Percentiles rank a stretch among this genome's conserved stretches.
Evolutionary conservation across 2,797 vertebrate species (phyloP).

Genomic region (Pangasius mekongensis): DNA sequence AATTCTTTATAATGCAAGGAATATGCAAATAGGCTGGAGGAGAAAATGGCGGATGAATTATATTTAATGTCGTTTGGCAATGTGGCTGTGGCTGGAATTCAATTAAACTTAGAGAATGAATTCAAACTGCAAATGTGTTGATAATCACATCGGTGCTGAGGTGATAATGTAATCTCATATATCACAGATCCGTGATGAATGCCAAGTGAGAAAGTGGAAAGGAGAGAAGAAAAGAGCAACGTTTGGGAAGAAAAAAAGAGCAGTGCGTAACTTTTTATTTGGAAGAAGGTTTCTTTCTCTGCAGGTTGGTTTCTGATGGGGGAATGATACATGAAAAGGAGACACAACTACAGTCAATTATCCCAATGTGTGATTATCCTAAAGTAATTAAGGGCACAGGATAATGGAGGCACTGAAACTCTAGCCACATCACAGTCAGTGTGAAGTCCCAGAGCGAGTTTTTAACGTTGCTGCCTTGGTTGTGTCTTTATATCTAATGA

Average conservation of each 20-base stretch:
- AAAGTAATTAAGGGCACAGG: slow-evolving; percentile 83
- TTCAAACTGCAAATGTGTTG: slow-evolving; percentile 42
- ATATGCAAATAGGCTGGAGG: neutral
- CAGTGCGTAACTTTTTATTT: slow-evolving; percentile 61
- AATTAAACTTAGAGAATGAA: slow-evolving; percentile 37
- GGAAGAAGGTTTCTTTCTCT: slow-evolving; percentile 65
- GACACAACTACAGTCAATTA: slow-evolving; percentile 77
- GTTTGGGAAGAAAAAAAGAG: slow-evolving; percentile 57
- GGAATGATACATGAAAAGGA: slow-evolving; percentile 76
- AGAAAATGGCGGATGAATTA: slow-evolving; percentile 22
- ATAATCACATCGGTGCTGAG: slow-evolving; percentile 35
- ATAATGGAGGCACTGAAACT: slow-evolving; percentile 74
- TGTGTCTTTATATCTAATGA: slow-evolving; percentile 47
- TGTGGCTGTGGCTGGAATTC: slow-evolving; percentile 7
- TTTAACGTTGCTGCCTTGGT: slow-evolving; percentile 66
- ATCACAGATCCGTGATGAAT: slow-evolving; percentile 19
- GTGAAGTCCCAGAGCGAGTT: slow-evolving; percentile 69
- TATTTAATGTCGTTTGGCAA: slow-evolving; percentile 12
- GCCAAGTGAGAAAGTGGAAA: slow-evolving; percentile 8
- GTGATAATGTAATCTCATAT: slow-evolving; percentile 26
- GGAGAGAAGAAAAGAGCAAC: neutral
- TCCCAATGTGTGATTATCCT: slow-evolving; percentile 77
- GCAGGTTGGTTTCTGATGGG: slow-evolving; percentile 54
- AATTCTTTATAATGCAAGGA: neutral
- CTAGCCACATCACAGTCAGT: slow-evolving; percentile 61